Evolutionary conservation across 2,888 invertebrate species (phyloP).

Genomic region (Gymnocheta viridis): DNA sequence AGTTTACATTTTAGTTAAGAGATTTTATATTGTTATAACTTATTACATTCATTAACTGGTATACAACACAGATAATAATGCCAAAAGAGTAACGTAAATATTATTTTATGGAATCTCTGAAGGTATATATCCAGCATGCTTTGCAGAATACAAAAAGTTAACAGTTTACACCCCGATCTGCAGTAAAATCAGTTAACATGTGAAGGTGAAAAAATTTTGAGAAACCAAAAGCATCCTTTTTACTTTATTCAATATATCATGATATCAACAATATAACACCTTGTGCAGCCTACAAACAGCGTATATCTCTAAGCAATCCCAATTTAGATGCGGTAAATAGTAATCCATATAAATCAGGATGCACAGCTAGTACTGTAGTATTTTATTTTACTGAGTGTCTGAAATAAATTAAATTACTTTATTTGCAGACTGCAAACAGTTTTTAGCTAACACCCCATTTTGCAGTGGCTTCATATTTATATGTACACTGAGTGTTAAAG

Average conservation of each 20-base stretch:
- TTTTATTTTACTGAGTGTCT: too few species aligned
- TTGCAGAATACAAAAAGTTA: neutral
- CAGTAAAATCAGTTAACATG: neutral
- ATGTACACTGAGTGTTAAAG: neutral
- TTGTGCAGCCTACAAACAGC: too few species aligned
- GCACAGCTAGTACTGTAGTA: too few species aligned
- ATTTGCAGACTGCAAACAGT: neutral
- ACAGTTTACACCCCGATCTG: neutral
- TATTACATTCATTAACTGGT: neutral
- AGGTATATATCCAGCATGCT: neutral
- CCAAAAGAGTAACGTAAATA: neutral
- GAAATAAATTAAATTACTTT: neutral
- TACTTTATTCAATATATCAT: too few species aligned
- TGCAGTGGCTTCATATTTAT: neutral
- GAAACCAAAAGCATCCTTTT: too few species aligned
- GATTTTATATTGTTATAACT: too few species aligned
- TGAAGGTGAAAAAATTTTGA: too few species aligned
- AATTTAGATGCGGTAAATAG: too few species aligned
- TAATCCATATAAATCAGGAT: too few species aligned
- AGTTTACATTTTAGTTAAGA: slow-evolving; percentile 41
- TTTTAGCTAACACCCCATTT: neutral
- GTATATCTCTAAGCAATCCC: too few species aligned
- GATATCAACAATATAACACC: too few species aligned
- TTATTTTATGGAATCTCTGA: neutral
- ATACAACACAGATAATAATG: neutral